These are phyloP conservation scores for Clostera curtula DNA, from an alignment of 2,888 invertebrate genomes.

Conservation along the genomic window DNA sequence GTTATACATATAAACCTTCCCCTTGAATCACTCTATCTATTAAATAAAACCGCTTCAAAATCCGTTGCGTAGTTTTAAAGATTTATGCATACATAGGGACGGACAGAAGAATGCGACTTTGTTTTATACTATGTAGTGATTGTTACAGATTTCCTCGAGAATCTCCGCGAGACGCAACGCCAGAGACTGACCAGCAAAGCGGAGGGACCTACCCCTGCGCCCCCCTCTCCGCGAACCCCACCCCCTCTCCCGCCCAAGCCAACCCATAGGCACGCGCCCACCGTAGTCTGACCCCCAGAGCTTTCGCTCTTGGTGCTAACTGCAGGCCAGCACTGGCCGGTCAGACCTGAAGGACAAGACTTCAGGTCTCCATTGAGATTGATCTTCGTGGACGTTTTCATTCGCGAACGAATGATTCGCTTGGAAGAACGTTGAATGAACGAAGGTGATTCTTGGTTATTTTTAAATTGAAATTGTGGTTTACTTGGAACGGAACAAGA, in stretches of 20 bases:
- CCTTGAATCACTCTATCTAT: no score
- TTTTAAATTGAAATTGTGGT: no score
- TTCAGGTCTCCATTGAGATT: no score
- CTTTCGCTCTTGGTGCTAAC: not conserved
- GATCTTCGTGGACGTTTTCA: no score
- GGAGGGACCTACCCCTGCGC: constrained; percentile 20
- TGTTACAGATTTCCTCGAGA: constrained; percentile 56
- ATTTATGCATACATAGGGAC: no score
- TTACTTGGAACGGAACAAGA: no score
- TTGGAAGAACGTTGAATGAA: no score
- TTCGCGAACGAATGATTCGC: no score
- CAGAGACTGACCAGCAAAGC: constrained; percentile 28
- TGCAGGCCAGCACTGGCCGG: not conserved
- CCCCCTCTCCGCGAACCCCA: constrained; percentile 35
- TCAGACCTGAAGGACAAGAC: not conserved
- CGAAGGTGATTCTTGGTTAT: no score
- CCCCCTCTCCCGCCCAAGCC: constrained; percentile 59
- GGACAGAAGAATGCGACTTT: not conserved
- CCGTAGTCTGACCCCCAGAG: constrained; percentile 40
- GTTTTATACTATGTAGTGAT: not conserved
- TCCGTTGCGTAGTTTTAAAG: no score
- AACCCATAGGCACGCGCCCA: constrained; percentile 36
- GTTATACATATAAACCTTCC: no score
- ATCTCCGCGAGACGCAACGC: constrained; percentile 58
- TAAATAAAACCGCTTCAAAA: no score